phyloP scores from a whole-genome alignment of 2,797 vertebrate genomes.

The Knipowitschia caucasica region DNA sequence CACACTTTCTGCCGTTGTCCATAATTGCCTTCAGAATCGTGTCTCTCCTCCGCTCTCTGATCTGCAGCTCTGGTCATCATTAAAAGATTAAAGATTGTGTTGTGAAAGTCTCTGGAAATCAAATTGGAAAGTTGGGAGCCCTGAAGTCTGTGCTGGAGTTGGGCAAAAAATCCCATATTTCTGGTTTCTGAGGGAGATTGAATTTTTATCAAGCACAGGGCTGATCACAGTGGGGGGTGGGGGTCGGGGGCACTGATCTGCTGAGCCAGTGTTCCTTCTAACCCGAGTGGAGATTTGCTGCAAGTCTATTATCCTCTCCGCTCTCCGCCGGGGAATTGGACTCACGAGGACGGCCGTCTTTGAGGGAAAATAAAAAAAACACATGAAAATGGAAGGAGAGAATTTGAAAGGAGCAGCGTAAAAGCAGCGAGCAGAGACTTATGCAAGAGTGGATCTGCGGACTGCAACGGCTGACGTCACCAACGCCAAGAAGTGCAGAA shows the following conservation, averaged over 20 bases:
- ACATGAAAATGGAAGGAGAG: slow-evolving; percentile 53
- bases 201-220: slow-evolving; percentile 58
- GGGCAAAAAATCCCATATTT: slow-evolving; percentile 29
- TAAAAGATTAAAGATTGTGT: not conserved
- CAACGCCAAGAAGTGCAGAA: slow-evolving; percentile 32
- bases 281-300: slow-evolving; percentile 59
- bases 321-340: slow-evolving; percentile 73
- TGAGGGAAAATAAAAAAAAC: slow-evolving; percentile 41
- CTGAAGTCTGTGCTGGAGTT: slow-evolving; percentile 21
- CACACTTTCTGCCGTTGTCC: not conserved
- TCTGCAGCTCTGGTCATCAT: not conserved
- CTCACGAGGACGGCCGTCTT: slow-evolving; percentile 69
- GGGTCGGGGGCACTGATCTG: slow-evolving; percentile 70
- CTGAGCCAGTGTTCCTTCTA: slow-evolving; percentile 69
- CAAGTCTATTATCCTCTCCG: slow-evolving; percentile 69
- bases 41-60: too few species aligned
- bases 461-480: slow-evolving; percentile 47
- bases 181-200: slow-evolving; percentile 44
- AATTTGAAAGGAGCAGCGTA: slow-evolving; percentile 60
- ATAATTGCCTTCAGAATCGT: too few species aligned
- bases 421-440: slow-evolving; percentile 48
- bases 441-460: slow-evolving; percentile 47
- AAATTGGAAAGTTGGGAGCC: not conserved
- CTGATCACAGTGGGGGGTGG: slow-evolving; percentile 50
- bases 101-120: not conserved